phyloP scores from a whole-genome alignment of 2,113 vertebrate species.

The Xenopus laevis region DNA sequence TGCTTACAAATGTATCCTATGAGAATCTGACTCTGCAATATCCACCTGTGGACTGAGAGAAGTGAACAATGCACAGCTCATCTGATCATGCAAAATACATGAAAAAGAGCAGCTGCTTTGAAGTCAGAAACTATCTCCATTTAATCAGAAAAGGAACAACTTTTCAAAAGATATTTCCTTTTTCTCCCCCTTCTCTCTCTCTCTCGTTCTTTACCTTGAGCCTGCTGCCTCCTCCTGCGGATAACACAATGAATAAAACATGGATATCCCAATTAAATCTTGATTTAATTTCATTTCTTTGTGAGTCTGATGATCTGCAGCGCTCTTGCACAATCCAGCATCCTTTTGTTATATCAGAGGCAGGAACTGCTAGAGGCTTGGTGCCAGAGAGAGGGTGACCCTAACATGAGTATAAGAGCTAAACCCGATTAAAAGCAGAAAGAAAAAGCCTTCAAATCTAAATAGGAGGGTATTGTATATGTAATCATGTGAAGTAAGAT shows the following conservation, averaged over 20 bases:
- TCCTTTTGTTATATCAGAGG: conserved; percentile 77
- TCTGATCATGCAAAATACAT: conserved; percentile 65
- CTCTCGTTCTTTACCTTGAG: conserved; percentile 67
- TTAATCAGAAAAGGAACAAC: conserved; percentile 79
- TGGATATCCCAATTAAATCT: conserved; percentile 83
- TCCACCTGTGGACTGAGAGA: conserved; percentile 33
- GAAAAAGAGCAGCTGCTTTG: conserved; percentile 70
- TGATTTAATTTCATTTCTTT: conserved; percentile 82
- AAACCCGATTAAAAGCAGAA: background rate
- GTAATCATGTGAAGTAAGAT: no score
- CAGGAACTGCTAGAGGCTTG: conserved; percentile 63
- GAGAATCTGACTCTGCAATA: conserved; percentile 26
- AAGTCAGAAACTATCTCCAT: conserved; percentile 73
- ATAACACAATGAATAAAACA: conserved; percentile 82
- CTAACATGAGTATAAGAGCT: background rate
- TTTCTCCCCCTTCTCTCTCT: conserved; percentile 28
- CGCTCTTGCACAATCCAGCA: conserved; percentile 72
- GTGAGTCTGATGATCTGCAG: conserved; percentile 84
- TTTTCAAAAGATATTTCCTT: conserved; percentile 68
- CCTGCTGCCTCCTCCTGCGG: conserved; percentile 72
- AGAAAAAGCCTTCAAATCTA: background rate
- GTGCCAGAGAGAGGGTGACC: background rate
- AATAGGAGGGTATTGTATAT: no score
- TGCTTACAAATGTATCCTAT: conserved; percentile 15
- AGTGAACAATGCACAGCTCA: conserved; percentile 40